Conservation (phyloP, 2,797 vertebrate species). For the Pempheris klunzingeri region DNA sequence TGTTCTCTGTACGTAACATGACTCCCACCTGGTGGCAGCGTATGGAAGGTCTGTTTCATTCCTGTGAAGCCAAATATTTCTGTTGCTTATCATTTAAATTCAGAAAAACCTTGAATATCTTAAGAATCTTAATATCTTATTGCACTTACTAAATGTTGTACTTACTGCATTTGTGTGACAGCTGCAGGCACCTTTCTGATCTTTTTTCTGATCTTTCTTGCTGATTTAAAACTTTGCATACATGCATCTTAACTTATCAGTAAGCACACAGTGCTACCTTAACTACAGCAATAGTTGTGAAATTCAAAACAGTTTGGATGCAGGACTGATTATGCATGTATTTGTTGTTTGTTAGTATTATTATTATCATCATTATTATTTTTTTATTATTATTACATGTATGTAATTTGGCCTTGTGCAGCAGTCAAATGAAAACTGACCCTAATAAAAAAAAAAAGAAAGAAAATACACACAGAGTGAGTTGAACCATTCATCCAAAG, state of each 20-base stretch:
- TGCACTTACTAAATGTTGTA: not conserved
- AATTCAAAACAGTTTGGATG: too few relatives aligned
- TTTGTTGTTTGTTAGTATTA: too few relatives aligned
- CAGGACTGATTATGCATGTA: too few relatives aligned
- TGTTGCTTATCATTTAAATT: not conserved
- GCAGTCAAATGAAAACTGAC: too few relatives aligned
- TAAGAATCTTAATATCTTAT: too few relatives aligned
- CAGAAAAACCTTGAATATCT: not conserved
- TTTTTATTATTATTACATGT: too few relatives aligned
- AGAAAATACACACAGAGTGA: too few relatives aligned
- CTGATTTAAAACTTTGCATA: not conserved
- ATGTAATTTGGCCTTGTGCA: too few relatives aligned
- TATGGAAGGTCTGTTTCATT: fast-evolving
- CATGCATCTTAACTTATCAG: not conserved
- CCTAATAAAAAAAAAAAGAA: too few relatives aligned
- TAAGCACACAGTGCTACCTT: not conserved
- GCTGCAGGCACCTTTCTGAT: not conserved
- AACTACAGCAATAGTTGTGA: too few relatives aligned
- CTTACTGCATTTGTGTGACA: not conserved
- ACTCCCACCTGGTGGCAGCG: constrained; percentile 51
- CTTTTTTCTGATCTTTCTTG: not conserved
- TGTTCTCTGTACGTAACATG: not conserved
- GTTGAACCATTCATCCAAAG: too few relatives aligned
- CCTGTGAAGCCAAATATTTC: not conserved
- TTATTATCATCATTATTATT: too few relatives aligned